phyloP scores from a whole-genome alignment of 2,888 invertebrate species.

The Arctia plantaginis region DNA sequence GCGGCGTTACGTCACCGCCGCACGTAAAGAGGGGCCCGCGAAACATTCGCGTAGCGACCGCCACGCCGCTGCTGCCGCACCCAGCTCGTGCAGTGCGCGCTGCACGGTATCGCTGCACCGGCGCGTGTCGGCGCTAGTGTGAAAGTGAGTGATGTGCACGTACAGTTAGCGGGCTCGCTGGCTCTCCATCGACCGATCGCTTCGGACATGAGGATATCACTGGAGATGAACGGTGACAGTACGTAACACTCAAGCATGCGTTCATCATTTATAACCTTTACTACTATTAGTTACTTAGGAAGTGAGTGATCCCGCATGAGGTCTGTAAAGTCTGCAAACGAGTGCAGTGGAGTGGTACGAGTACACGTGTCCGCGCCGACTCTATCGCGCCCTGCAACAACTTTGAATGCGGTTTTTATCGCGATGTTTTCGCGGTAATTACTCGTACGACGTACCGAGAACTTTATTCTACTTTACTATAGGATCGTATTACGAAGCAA shows the following conservation, averaged over 20 bases:
- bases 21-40: background rate
- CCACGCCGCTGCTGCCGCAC: slow-evolving; percentile 16
- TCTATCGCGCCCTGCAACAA: background rate
- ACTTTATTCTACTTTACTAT: background rate
- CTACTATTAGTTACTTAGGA: background rate
- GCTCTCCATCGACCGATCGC: slow-evolving; percentile 9
- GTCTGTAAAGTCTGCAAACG: background rate
- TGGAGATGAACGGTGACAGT: slow-evolving; percentile 6
- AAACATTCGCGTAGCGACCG: background rate
- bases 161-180: slow-evolving; percentile 9
- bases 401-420: background rate
- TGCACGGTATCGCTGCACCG: background rate
- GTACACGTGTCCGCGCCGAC: background rate
- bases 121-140: background rate
- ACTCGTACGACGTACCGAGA: background rate
- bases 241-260: background rate
- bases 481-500: background rate
- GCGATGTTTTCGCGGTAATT: background rate
- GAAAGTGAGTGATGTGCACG: slow-evolving; percentile 16
- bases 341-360: background rate
- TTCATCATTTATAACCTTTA: background rate
- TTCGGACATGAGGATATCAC: slow-evolving; percentile 24
- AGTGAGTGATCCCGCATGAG: background rate
- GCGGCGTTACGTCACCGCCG: slow-evolving; percentile 66
- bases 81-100: slow-evolving; percentile 2